Conservation (phyloP, 2,888 invertebrate genomes). For the Masnerella sp. region DNA sequence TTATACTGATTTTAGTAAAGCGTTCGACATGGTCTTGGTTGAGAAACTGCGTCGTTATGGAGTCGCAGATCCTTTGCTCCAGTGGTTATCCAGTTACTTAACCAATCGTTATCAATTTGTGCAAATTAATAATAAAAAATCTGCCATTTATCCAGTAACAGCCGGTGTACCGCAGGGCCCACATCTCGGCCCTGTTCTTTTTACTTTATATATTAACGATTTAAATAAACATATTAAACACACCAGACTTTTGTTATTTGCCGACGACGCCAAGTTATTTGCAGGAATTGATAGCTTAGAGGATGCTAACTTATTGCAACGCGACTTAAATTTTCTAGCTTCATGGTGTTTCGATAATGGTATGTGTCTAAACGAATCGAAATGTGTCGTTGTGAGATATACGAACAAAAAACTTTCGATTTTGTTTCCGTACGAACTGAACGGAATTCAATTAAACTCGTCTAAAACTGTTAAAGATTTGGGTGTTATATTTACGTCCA, state of each 20-base stretch:
- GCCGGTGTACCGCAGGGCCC: not conserved
- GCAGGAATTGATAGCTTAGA: not conserved
- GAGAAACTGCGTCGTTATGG: not conserved
- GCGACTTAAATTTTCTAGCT: not conserved
- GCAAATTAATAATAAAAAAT: not conserved
- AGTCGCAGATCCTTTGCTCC: not conserved
- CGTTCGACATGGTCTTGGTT: not conserved
- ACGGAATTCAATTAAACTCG: not conserved
- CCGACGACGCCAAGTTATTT: slow-evolving; percentile 1
- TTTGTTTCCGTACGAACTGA: not conserved
- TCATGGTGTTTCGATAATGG: not conserved
- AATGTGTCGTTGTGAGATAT: not conserved
- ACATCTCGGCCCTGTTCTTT: not conserved
- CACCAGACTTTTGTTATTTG: not conserved
- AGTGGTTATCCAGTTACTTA: not conserved
- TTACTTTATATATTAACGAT: not conserved
- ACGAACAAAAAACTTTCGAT: not conserved
- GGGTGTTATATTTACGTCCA: not conserved
- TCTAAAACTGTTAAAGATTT: not conserved
- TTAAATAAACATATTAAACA: not conserved
- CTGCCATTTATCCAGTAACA: not conserved
- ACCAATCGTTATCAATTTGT: not conserved
- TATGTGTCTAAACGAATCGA: not conserved
- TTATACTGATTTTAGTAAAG: slow-evolving; percentile 1
- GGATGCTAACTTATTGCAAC: not conserved